A percentile compares a stretch with the other conserved stretches of the same genome.
These are phyloP conservation scores for Anticlea derivata DNA, from an alignment of 2,888 invertebrate species.

Conservation along the genomic window DNA sequence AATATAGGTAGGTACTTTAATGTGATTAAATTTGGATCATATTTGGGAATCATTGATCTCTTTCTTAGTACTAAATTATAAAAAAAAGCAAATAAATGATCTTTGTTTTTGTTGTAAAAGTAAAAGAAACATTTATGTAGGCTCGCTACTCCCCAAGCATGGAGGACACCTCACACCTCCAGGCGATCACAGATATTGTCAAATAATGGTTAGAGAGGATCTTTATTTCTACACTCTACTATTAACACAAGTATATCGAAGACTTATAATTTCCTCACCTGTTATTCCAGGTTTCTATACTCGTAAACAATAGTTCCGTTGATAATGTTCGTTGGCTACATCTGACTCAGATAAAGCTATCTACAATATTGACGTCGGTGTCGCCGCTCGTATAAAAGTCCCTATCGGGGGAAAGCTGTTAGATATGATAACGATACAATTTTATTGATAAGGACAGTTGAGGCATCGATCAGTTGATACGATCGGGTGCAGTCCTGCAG, in stretches of 20 bases:
- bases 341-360: conserved; percentile 72
- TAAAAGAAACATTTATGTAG: too few relatives aligned
- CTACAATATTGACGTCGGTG: conserved; percentile 62
- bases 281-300: conserved; percentile 59
- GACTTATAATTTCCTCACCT: conserved; percentile 50
- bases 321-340: conserved; percentile 56
- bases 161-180: too few relatives aligned
- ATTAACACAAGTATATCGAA: conserved; percentile 13
- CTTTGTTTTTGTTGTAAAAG: too few relatives aligned
- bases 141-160: too few relatives aligned
- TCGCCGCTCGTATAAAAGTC: conserved; percentile 70
- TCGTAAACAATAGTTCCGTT: conserved; percentile 42
- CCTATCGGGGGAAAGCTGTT: conserved; percentile 75
- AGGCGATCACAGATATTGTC: too few relatives aligned
- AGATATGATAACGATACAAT: conserved; percentile 81
- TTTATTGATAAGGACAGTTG: conserved; percentile 78
- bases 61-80: too few relatives aligned
- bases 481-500: conserved; percentile 43
- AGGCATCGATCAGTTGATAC: conserved; percentile 79
- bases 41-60: too few relatives aligned
- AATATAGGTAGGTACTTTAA: too few relatives aligned
- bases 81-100: too few relatives aligned
- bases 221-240: too few relatives aligned
- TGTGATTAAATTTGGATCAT: too few relatives aligned
- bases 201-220: too few relatives aligned